Conservation (phyloP, 2,888 invertebrate species). For the Eilema caniola region DNA sequence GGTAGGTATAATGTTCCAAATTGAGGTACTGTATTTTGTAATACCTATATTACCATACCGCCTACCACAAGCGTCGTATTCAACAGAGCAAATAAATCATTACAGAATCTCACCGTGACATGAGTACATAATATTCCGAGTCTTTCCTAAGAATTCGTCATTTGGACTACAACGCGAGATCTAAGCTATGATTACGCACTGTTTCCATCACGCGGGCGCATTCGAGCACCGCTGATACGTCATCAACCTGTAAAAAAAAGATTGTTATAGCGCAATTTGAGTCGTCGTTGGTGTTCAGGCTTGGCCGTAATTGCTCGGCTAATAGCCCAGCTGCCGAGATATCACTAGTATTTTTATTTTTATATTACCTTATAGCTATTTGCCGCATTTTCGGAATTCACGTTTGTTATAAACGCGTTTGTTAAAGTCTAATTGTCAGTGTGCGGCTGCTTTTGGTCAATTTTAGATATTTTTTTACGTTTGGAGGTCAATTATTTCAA, state of each 20-base stretch:
- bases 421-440: slow-evolving; percentile 26
- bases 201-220: slow-evolving; percentile 29
- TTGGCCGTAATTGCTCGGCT: slow-evolving; percentile 51
- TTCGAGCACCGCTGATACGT: slow-evolving; percentile 38
- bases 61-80: slow-evolving; percentile 2
- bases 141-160: slow-evolving; percentile 48
- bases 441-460: slow-evolving; percentile 9
- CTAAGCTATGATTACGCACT: slow-evolving; percentile 47
- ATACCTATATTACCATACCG: slow-evolving; percentile 4
- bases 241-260: slow-evolving; percentile 46
- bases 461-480: not conserved
- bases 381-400: slow-evolving; percentile 38
- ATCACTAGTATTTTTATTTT: slow-evolving; percentile 48
- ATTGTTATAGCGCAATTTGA: slow-evolving; percentile 54
- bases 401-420: slow-evolving; percentile 36
- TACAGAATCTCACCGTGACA: slow-evolving; percentile 20
- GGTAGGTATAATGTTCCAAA: slow-evolving; percentile 16
- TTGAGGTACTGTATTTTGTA: slow-evolving; percentile 24
- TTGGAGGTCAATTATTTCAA: slow-evolving; percentile 11
- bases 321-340: slow-evolving; percentile 52
- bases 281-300: slow-evolving; percentile 52
- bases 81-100: slow-evolving; percentile 37
- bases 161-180: slow-evolving; percentile 36
- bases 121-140: slow-evolving; percentile 58
- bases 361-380: slow-evolving; percentile 47